Percentiles rank a stretch among this genome's conserved stretches.
These are phyloP conservation scores for Oryzias celebensis DNA, from an alignment of 2,113 vertebrate species.

Conservation along the genomic window DNA sequence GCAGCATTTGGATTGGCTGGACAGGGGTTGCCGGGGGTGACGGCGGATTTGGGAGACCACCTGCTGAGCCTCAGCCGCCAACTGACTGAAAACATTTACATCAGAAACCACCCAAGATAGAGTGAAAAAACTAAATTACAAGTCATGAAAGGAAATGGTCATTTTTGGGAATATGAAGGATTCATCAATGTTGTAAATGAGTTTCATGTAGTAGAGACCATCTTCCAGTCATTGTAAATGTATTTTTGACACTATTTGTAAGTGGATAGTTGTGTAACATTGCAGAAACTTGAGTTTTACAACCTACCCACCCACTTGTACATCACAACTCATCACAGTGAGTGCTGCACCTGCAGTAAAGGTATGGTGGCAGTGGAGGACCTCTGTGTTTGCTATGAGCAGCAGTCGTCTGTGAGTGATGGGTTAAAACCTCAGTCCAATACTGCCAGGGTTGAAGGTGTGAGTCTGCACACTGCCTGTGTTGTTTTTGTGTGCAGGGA, in stretches of 20 bases:
- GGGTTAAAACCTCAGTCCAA: constrained; percentile 14
- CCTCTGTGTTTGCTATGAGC: constrained; percentile 5
- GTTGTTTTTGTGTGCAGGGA: constrained; percentile 4
- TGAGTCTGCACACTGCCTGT: constrained; percentile 15
- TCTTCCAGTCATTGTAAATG: too few relatives aligned
- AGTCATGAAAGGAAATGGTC: constrained; percentile 6
- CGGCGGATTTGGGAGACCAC: constrained; percentile 98
- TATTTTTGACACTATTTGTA: neutral
- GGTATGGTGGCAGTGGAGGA: constrained; percentile 48
- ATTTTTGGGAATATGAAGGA: too few relatives aligned
- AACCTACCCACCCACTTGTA: neutral
- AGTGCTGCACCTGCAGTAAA: constrained; percentile 30
- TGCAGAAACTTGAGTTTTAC: neutral
- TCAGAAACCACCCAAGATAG: constrained; percentile 89
- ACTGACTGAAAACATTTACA: constrained; percentile 99
- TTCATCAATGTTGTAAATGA: too few relatives aligned
- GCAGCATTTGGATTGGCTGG: constrained; percentile 77
- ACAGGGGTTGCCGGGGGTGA: constrained; percentile 94
- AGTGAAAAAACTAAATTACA: constrained; percentile 19
- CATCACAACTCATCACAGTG: neutral
- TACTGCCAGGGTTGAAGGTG: constrained; percentile 20
- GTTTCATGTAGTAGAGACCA: too few relatives aligned
- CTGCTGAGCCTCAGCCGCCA: constrained; percentile 93
- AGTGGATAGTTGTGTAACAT: neutral
- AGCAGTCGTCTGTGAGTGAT: constrained; percentile 3